These are phyloP conservation scores for Onchidella celtica DNA, from an alignment of 2,888 invertebrate genomes.

Conservation along the genomic window DNA sequence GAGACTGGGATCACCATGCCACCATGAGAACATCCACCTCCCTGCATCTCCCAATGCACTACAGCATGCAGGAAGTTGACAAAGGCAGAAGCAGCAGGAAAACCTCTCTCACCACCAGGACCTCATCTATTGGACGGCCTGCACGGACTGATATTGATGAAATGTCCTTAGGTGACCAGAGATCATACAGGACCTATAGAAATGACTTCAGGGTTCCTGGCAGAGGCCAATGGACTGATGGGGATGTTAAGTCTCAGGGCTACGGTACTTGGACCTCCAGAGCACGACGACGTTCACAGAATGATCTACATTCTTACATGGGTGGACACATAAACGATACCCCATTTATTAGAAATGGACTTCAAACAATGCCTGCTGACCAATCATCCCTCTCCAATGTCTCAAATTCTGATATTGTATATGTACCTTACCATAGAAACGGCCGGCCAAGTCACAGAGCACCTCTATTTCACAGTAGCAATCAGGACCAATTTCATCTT, in stretches of 20 bases:
- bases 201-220: not conserved
- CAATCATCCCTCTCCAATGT: not conserved
- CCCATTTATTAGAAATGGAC: not conserved
- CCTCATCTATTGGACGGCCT: not conserved
- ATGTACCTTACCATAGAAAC: not conserved
- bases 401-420: not conserved
- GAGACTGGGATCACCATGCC: slow-evolving; percentile 14
- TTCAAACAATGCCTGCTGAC: not conserved
- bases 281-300: not conserved
- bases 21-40: slow-evolving; percentile 3
- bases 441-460: not conserved
- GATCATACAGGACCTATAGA: not conserved
- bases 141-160: not conserved
- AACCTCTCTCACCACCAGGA: not conserved
- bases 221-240: not conserved
- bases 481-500: too few species aligned
- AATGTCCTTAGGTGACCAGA: too few species aligned
- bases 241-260: slow-evolving; percentile 15
- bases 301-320: not conserved
- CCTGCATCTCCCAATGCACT: not conserved
- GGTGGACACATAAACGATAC: too few species aligned
- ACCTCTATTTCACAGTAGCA: too few species aligned
- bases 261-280: slow-evolving; percentile 34
- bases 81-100: not conserved
- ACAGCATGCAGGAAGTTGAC: not conserved